Percentiles rank a stretch among this genome's conserved stretches.
Conservation (phyloP, 1,140 invertebrate genomes). For the Teleogryllus occipitalis region DNA sequence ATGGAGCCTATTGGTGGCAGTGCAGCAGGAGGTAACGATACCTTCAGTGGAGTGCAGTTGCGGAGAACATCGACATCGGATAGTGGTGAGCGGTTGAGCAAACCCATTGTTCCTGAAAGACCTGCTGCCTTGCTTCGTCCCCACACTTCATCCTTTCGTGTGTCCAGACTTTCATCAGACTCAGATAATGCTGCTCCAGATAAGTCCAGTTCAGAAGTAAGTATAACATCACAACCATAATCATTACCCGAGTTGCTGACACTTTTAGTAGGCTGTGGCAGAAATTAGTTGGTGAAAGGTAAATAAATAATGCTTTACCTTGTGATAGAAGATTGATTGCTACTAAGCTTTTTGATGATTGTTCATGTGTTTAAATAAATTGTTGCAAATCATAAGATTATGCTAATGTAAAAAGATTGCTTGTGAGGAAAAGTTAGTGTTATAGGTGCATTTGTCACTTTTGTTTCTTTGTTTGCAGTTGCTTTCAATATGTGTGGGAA, state of each 20-base stretch:
- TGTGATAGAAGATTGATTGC: neutral
- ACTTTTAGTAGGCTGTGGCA: neutral
- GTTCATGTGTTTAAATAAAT: neutral
- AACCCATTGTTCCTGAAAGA: constrained; percentile 17
- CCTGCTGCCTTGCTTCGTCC: constrained; percentile 16
- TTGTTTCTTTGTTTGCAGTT: neutral
- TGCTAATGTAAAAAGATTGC: too few species aligned
- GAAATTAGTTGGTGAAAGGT: constrained; percentile 2
- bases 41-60: constrained; percentile 6
- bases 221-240: neutral
- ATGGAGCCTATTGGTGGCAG: neutral
- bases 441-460: too few species aligned
- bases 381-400: too few species aligned
- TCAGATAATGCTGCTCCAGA: constrained; percentile 11
- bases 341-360: neutral
- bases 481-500: neutral
- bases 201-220: constrained; percentile 13
- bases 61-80: constrained; percentile 10
- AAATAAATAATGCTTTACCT: neutral
- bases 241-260: neutral
- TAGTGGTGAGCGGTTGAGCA: constrained; percentile 1
- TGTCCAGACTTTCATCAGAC: constrained; percentile 11
- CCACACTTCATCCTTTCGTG: constrained; percentile 14
- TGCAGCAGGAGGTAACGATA: neutral
- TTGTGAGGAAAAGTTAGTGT: too few species aligned